These are phyloP conservation scores for Anhinga anhinga DNA, from an alignment of 2,113 vertebrate species.

Conservation along the genomic window DNA sequence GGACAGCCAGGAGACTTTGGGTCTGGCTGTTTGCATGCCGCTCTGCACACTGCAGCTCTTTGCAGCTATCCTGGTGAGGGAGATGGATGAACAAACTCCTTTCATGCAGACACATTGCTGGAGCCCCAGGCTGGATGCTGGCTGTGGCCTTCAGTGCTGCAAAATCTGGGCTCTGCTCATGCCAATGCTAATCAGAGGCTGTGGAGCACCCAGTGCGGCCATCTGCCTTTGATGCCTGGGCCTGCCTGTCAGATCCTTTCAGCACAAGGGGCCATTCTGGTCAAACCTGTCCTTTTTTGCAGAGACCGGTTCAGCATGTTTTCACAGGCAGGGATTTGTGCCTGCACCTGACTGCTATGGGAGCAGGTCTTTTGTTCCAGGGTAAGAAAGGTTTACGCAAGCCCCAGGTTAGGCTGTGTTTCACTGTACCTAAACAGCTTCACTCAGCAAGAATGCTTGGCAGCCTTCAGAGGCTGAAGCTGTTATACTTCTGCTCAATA, in stretches of 20 bases:
- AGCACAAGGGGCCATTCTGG: not conserved
- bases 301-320: not conserved
- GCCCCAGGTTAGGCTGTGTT: not conserved
- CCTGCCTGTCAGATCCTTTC: conserved; percentile 20
- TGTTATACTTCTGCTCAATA: conserved; percentile 11
- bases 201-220: not conserved
- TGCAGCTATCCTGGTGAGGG: not conserved
- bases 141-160: not conserved
- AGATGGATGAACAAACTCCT: not conserved
- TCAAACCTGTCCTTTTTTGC: conserved; percentile 37
- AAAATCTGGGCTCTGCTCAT: not conserved
- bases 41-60: not conserved
- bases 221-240: conserved; percentile 36
- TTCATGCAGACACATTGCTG: not conserved
- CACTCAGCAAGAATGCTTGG: conserved; percentile 56
- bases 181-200: not conserved
- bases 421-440: not conserved
- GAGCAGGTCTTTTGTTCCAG: conserved; percentile 46
- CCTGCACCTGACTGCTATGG: conserved; percentile 33
- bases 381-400: conserved; percentile 41
- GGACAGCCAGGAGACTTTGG: not conserved
- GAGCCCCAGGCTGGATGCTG: not conserved
- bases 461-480: conserved; percentile 17
- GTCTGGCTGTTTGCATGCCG: not conserved
- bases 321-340: not conserved